Evolutionary conservation across 23 tunicate species (phyloP), one percentile per base, ranked within the genome.

Genomic region (Ascidia mentula): DNA sequence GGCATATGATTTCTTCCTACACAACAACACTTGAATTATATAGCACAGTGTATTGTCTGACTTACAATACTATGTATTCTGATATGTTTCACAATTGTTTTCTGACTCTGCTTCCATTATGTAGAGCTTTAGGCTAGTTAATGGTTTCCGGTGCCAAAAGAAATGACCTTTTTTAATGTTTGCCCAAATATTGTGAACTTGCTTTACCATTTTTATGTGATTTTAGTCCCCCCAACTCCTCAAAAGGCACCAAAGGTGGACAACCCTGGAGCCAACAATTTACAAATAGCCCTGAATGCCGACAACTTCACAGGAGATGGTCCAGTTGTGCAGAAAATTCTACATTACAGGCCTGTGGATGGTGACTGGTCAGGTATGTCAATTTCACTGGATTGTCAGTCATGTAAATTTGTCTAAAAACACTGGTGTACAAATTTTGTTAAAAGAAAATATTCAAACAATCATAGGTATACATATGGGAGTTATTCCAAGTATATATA

Each of bases 171-270:
- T 42, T 42, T 42, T 42, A 9, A 42, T 15, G 12, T 3, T 53
- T 53, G 24, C 65, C 65, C 7, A 20, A 6, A 20, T 53, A n/a
- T n/a, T n/a, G n/a, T n/a, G n/a, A n/a, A n/a, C n/a, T n/a, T n/a
- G n/a, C n/a, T n/a, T n/a, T n/a, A n/a, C n/a, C 13, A 53, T 5
- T 53, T 20, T 53, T 6, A 20, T 53, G 1, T 42, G 1, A 20
- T 53, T 81, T 72, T 74, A 92, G 97, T 72, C 5, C 98, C 98
- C 24, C 98, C 98, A 30, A 72, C 46, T 12, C 98, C 98, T 13
- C 82, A 70, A 77, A 74, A 79, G 4, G 87, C 88, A 32, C 98
- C 98, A 17, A 77, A 89, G 31, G 85, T 95, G 31, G 69, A 40
- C 8, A 34, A 40, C 28, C 82, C 88, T 20, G 98, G 95, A 0